phyloP scores from a whole-genome alignment of 53 echinoderm and acorn worm species.

The Paelopatides confundens region DNA sequence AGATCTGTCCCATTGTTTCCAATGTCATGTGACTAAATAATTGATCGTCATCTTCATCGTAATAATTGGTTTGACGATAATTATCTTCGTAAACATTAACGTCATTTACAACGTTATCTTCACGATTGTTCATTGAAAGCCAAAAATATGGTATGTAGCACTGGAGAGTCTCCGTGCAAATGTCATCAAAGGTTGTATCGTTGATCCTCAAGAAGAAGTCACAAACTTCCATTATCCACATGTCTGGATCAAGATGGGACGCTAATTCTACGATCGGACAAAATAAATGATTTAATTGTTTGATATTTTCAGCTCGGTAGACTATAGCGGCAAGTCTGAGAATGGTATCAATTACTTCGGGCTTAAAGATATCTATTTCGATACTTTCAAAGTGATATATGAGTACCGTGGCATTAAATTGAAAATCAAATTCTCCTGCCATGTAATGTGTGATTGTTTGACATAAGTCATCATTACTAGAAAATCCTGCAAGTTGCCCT shows the following conservation, averaged over 20 bases:
- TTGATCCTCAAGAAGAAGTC: not conserved
- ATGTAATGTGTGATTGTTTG: not conserved
- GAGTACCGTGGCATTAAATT: not conserved
- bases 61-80: not conserved
- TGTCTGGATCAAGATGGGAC: not conserved
- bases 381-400: not conserved
- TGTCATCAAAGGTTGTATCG: not conserved
- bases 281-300: not conserved
- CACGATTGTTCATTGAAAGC: not conserved
- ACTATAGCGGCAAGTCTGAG: not conserved
- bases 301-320: conserved; percentile 28
- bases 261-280: not conserved
- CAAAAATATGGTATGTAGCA: conserved; percentile 31
- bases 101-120: not conserved
- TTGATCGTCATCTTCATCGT: not conserved
- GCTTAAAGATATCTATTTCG: not conserved
- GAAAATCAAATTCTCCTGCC: not conserved
- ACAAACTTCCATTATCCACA: not conserved
- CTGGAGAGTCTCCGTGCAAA: conserved; percentile 17
- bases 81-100: not conserved
- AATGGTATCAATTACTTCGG: not conserved
- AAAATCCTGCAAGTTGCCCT: not conserved
- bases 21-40: not conserved
- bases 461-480: not conserved
- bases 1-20: not conserved